A percentile compares a stretch with the other conserved stretches of the same genome.
These are phyloP conservation scores for Hirudinaria manillensis DNA, from an alignment of 2,888 invertebrate species.

Conservation along the genomic window DNA sequence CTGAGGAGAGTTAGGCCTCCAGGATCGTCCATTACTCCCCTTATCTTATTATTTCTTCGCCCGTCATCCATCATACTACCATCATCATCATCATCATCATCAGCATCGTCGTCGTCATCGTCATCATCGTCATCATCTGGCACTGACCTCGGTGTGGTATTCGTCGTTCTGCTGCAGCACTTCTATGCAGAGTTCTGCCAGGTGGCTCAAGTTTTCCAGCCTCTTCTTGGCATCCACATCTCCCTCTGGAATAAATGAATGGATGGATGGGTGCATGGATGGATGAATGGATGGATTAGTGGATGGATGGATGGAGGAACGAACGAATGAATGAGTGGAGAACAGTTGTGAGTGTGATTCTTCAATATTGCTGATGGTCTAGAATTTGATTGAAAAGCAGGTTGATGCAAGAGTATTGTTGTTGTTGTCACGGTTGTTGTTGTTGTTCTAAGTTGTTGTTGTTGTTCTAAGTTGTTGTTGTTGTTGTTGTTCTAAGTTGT, in stretches of 20 bases:
- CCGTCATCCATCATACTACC: not conserved
- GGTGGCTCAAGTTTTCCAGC: conserved; percentile 88
- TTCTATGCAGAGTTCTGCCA: conserved; percentile 96
- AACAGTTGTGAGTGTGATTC: not conserved
- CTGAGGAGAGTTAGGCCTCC: too few relatives aligned
- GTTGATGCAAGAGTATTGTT: too few relatives aligned
- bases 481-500: too few relatives aligned
- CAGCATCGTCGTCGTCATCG: conserved; percentile 1
- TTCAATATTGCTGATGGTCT: too few relatives aligned
- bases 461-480: too few relatives aligned
- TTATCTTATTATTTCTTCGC: not conserved
- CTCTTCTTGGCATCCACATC: conserved; percentile 48
- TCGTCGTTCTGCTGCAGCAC: conserved; percentile 98
- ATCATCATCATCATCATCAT: not conserved
- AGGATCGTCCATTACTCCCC: too few relatives aligned
- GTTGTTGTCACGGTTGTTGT: too few relatives aligned
- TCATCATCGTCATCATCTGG: not conserved
- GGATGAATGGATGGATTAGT: not conserved
- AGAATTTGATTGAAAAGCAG: too few relatives aligned
- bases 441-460: too few relatives aligned
- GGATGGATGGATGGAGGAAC: not conserved
- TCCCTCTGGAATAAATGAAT: conserved; percentile 15
- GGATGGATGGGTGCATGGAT: not conserved
- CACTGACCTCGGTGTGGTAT: conserved; percentile 91
- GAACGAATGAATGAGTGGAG: not conserved